A percentile compares a stretch with the other conserved stretches of the same genome.
Evolutionary conservation across 2,888 invertebrate species (phyloP).

Genomic region (Nebria salina): DNA sequence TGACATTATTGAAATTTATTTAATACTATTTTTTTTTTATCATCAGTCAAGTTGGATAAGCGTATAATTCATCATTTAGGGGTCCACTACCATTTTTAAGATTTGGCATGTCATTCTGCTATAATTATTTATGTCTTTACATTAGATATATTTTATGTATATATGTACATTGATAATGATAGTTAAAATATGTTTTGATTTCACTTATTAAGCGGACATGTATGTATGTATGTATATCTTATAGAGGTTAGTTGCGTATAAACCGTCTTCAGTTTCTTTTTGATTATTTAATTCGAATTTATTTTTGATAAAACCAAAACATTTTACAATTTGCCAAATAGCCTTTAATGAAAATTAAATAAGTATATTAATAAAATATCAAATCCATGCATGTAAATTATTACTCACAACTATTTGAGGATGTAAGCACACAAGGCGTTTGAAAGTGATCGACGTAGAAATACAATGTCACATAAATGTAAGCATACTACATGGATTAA

Average conservation of each 20-base stretch:
- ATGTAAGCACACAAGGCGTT: conserved; percentile 43
- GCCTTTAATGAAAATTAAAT: not conserved
- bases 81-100: not conserved
- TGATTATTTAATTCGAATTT: not conserved
- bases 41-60: conserved; percentile 41
- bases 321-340: not conserved
- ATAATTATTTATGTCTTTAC: not conserved
- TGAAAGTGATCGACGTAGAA: conserved; percentile 36
- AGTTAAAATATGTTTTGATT: conserved; percentile 12
- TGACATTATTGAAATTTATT: not conserved
- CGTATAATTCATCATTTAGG: conserved; percentile 28
- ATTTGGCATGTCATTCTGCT: not conserved
- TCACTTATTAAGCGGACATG: conserved; percentile 35
- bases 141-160: not conserved
- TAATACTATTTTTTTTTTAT: not conserved
- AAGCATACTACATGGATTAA: conserved; percentile 21
- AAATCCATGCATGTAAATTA: not conserved
- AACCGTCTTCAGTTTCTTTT: conserved; percentile 21
- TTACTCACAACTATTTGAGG: not conserved
- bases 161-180: not conserved
- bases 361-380: not conserved
- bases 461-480: conserved; percentile 9
- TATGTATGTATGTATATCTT: conserved; percentile 21
- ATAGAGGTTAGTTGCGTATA: conserved; percentile 26
- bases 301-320: not conserved